Evolutionary conservation across 1,140 invertebrate species (phyloP), one percentile per base, ranked within the genome.

Genomic region (Harlomillsia oculata): DNA sequence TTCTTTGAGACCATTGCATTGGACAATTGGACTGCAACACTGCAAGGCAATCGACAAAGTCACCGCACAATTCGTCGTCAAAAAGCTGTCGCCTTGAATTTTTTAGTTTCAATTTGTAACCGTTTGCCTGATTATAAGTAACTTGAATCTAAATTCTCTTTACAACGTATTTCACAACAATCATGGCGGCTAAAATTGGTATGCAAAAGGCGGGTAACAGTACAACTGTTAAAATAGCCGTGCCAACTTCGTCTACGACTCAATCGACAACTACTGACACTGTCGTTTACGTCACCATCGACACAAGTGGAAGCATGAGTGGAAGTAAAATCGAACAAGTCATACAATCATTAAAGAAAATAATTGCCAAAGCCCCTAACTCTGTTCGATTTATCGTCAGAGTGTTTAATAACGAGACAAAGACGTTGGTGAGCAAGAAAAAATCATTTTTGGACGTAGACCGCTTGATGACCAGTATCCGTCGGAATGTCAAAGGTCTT

Each of bases 261-360:
- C 37, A 20, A 2, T 39, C 6, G 16, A 39, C 4, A 25, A 30
- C 23, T 18, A 5, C 44, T 2, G 28, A 46, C n/a, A 28, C 44
- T 2, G 30, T 26, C 0, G 37, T 53, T 20, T 53, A 25, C 26
- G 26, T 56, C 4, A 25, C 53, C 6, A 18, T 56, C n/a, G 53
- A 56, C 44, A 48, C 28, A n/a, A 56, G 53, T 36, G 53, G 53
- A 26, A 36, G 34, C 4, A 56, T 56, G 53, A 39, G 14, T 11
- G 45, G 45, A 23, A 18, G 13, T 1, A 49, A 46, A 40, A 46
- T 56, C 8, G 14, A 49, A 3, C 29, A 48, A 49, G 54, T 49
- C 5, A 37, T 16, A 14, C 2, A 3, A 5, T 46, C 44, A 6
- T 13, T 56, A 3, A 16, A 18, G 41, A n/a, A 48, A 23, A 49